Conservation (phyloP, 2,113 vertebrate species). For the Trematomus loennbergii region DNA sequence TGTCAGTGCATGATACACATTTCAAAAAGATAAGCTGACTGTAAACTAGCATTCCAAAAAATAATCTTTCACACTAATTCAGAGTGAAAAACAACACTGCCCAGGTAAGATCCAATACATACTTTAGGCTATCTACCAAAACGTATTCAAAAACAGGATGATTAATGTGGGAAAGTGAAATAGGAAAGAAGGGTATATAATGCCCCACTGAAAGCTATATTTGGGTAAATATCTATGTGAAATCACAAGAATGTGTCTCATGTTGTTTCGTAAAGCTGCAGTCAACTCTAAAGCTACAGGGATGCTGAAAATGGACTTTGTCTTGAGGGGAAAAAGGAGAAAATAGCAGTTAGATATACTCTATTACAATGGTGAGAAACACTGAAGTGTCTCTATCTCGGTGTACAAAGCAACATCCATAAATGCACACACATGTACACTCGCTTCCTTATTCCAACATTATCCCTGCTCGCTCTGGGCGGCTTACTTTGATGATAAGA, state of each 20-base stretch:
- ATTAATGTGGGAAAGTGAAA: conserved; percentile 26
- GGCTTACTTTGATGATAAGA: conserved; percentile 75
- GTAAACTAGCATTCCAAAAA: conserved; percentile 30
- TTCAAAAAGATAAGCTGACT: conserved; percentile 35
- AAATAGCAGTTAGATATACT: conserved; percentile 5
- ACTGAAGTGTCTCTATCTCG: conserved; percentile 38
- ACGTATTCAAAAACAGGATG: conserved; percentile 1
- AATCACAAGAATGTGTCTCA: conserved; percentile 11
- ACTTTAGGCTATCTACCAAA: background rate
- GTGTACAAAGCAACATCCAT: conserved; percentile 46
- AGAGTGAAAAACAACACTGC: conserved; percentile 35
- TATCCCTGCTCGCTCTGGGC: conserved; percentile 55
- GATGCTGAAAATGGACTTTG: conserved; percentile 36
- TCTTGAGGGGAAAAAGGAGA: background rate
- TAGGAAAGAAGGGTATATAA: background rate
- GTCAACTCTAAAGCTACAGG: conserved; percentile 14
- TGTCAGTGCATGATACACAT: conserved; percentile 17
- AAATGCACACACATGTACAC: conserved; percentile 6
- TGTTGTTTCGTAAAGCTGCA: conserved; percentile 37
- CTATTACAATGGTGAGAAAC: conserved; percentile 25
- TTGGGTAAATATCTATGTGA: background rate
- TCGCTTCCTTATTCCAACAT: conserved; percentile 38
- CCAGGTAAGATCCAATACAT: conserved; percentile 7
- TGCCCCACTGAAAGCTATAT: conserved; percentile 11
- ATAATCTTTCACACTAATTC: conserved; percentile 63